These are phyloP conservation scores for Papilio gigon DNA, from an alignment of 2,888 invertebrate species.

Conservation along the genomic window DNA sequence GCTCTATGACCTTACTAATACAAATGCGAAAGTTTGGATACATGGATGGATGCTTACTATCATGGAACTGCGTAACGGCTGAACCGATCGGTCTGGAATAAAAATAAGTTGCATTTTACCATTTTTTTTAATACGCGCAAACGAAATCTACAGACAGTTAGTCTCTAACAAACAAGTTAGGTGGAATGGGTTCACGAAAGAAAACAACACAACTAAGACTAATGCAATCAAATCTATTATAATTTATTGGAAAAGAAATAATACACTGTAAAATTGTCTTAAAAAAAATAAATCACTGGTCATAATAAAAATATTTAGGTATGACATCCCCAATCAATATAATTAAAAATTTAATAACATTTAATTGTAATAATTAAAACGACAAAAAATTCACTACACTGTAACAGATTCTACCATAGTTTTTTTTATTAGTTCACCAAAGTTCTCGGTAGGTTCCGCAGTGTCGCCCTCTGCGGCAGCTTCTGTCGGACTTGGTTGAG, in stretches of 20 bases:
- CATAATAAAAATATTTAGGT: slow-evolving; percentile 46
- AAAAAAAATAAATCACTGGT: slow-evolving; percentile 26
- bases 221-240: slow-evolving; percentile 16
- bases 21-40: too few species aligned
- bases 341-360: slow-evolving; percentile 76
- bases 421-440: slow-evolving; percentile 95
- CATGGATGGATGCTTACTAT: too few species aligned
- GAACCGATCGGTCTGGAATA: too few species aligned
- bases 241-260: slow-evolving; percentile 19
- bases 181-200: slow-evolving; percentile 3
- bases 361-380: slow-evolving; percentile 69
- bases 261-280: slow-evolving; percentile 8
- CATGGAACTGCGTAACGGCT: too few species aligned
- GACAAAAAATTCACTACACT: slow-evolving; percentile 84
- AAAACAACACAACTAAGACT: slow-evolving; percentile 17
- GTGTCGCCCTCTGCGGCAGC: slow-evolving; percentile 54
- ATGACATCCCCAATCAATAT: slow-evolving; percentile 66
- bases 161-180: too few species aligned
- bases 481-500: slow-evolving; percentile 53
- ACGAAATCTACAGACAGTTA: too few species aligned
- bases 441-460: slow-evolving; percentile 85
- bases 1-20: too few species aligned
- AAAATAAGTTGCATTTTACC: too few species aligned
- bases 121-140: too few species aligned
- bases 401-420: slow-evolving; percentile 95